Percentiles rank a stretch among this genome's conserved stretches.
phyloP scores from a whole-genome alignment of 2,888 invertebrate genomes.

The Nomada hirtipes region DNA sequence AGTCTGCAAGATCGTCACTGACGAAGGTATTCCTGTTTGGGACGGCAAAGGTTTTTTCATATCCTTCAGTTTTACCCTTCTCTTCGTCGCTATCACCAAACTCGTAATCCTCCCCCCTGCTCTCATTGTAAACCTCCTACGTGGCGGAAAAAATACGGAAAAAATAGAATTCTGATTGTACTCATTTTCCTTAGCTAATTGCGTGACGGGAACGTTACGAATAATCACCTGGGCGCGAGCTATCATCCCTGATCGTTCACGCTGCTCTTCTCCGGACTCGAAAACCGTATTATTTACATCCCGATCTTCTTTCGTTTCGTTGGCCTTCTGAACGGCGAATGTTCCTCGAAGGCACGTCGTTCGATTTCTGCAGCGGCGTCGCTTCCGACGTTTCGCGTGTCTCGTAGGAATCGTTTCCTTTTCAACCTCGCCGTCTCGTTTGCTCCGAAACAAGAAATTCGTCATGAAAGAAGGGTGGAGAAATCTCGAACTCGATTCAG shows the following conservation, averaged over 20 bases:
- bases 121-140: constrained; percentile 9
- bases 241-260: background rate
- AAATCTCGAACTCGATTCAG: background rate
- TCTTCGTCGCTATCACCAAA: background rate
- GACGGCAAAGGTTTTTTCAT: background rate
- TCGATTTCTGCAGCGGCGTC: constrained; percentile 64
- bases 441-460: constrained; percentile 1
- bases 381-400: constrained; percentile 65
- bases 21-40: background rate
- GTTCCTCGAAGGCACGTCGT: constrained; percentile 47
- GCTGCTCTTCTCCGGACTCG: constrained; percentile 21
- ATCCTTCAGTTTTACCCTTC: background rate
- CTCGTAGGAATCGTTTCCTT: constrained; percentile 46
- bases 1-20: background rate
- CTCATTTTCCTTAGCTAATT: background rate
- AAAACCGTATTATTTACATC: background rate
- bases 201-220: background rate
- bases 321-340: background rate
- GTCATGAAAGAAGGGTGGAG: constrained; percentile 2
- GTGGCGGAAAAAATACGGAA: background rate
- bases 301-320: constrained; percentile 15
- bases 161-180: background rate
- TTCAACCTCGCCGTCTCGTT: constrained; percentile 38
- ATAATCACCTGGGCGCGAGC: constrained; percentile 13
- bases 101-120: constrained; percentile 9